Conservation (phyloP, 1,140 invertebrate species). For the Leptinotarsa texana region DNA sequence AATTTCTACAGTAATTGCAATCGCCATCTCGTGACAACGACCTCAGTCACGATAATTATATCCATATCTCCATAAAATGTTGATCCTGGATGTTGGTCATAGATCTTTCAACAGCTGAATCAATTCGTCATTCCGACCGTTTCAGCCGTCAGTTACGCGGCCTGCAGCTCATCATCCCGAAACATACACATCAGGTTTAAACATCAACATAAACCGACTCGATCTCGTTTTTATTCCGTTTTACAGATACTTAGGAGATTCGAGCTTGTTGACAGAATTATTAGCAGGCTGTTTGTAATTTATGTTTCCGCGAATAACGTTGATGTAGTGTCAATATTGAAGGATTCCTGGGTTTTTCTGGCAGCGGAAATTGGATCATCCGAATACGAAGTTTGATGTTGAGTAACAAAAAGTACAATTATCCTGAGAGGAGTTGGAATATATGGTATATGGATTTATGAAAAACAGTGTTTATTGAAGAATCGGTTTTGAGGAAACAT, state of each 20-base stretch:
- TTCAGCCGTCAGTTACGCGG: conserved; percentile 27
- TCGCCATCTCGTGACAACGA: background rate
- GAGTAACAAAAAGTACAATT: no score
- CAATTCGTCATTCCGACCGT: conserved; percentile 36
- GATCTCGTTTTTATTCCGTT: conserved; percentile 18
- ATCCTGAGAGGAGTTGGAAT: no score
- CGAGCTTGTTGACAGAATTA: conserved; percentile 8
- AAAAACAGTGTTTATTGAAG: no score
- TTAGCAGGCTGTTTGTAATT: conserved; percentile 8
- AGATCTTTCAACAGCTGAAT: conserved; percentile 33
- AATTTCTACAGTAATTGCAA: background rate
- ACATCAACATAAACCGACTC: conserved; percentile 17
- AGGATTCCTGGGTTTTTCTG: background rate
- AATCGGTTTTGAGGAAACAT: no score
- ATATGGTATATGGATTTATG: no score
- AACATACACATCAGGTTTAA: conserved; percentile 19
- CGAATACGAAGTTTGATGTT: no score
- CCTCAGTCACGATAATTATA: background rate
- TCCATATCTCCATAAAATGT: background rate
- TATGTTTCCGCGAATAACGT: conserved; percentile 14
- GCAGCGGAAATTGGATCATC: background rate
- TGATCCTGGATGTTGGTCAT: conserved; percentile 25
- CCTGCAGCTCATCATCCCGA: conserved; percentile 12
- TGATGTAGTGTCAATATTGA: background rate
- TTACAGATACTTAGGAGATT: conserved; percentile 22